Evolutionary conservation across 2,113 vertebrate species (phyloP).

Genomic region (Astatotilapia flaviijosephi): DNA sequence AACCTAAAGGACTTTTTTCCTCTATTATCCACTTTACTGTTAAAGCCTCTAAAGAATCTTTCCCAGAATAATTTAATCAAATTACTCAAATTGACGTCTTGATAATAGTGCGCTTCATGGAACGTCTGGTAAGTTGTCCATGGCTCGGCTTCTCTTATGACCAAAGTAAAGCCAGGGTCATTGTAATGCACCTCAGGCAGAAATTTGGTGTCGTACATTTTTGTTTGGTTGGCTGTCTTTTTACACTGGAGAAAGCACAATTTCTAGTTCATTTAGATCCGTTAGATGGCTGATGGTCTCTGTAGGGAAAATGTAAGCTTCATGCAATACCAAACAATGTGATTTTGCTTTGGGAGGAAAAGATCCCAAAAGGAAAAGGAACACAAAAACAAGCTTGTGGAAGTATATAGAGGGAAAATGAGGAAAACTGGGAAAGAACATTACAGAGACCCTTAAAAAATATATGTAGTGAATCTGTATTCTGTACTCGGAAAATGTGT

Average conservation of each 20-base stretch:
- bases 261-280: background rate
- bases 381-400: background rate
- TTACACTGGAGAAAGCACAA: background rate
- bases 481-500: background rate
- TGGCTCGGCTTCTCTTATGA: background rate
- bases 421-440: background rate
- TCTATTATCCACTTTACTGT: fast-evolving
- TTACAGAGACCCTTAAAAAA: background rate
- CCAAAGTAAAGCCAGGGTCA: background rate
- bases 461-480: background rate
- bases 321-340: background rate
- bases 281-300: background rate
- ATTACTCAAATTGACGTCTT: background rate
- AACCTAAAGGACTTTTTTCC: background rate
- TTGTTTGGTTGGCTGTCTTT: background rate
- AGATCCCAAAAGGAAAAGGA: background rate
- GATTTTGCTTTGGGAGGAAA: background rate
- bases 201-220: background rate
- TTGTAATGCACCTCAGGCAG: background rate
- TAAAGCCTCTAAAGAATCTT: background rate
- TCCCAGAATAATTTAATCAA: background rate
- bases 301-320: background rate
- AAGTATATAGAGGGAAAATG: background rate
- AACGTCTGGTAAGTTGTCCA: background rate
- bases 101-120: background rate